Conservation (phyloP, 2,888 invertebrate genomes). For the Ferrisia virgata region DNA sequence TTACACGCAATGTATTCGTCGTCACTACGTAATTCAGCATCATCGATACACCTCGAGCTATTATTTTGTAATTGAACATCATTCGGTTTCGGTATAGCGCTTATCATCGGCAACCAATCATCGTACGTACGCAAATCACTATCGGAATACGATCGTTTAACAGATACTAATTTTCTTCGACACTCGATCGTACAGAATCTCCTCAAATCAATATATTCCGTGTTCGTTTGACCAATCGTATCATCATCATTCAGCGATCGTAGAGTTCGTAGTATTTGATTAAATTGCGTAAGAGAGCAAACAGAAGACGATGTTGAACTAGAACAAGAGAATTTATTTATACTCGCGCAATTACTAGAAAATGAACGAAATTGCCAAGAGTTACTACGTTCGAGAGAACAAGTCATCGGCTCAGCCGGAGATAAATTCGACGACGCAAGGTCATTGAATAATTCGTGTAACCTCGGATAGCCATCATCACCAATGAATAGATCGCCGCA, state of each 20-base stretch:
- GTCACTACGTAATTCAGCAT: not conserved
- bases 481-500: not conserved
- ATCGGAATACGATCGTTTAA: constrained; percentile 14
- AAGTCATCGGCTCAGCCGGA: not conserved
- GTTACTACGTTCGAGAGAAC: constrained; percentile 30
- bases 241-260: not conserved
- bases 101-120: too few species aligned
- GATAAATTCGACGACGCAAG: constrained; percentile 5
- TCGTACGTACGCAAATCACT: not conserved
- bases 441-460: constrained; percentile 3
- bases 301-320: constrained; percentile 1
- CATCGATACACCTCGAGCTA: not conserved
- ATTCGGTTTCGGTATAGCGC: not conserved
- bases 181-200: not conserved
- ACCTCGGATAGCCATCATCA: constrained; percentile 5
- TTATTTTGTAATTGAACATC: not conserved
- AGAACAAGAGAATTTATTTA: not conserved
- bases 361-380: constrained; percentile 37
- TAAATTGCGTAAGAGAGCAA: not conserved
- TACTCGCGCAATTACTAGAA: not conserved
- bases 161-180: not conserved
- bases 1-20: not conserved
- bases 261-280: not conserved
- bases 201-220: not conserved
- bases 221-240: not conserved